Conservation (phyloP, 2,888 invertebrate genomes). For the Cephus spinipes region DNA sequence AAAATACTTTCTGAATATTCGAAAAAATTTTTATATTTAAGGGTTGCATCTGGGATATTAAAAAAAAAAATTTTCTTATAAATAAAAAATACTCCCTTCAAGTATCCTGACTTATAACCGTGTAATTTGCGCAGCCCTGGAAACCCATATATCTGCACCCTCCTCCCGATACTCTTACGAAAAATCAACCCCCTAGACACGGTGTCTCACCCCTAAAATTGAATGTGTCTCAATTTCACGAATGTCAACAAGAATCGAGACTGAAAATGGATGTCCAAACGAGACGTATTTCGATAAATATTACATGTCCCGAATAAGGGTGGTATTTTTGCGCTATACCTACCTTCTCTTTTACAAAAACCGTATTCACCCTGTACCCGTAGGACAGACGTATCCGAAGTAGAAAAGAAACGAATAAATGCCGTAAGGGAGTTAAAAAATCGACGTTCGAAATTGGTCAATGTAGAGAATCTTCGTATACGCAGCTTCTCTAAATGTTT, state of each 20-base stretch:
- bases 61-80: neutral
- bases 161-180: neutral
- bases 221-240: conserved; percentile 51
- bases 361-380: neutral
- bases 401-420: neutral
- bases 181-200: neutral
- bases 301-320: conserved; percentile 12
- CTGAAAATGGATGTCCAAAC: conserved; percentile 43
- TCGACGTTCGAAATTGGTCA: neutral
- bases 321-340: neutral
- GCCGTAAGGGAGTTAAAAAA: neutral
- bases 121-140: conserved; percentile 17
- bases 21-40: neutral
- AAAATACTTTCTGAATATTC: neutral
- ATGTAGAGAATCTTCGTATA: neutral
- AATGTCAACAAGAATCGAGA: conserved; percentile 52
- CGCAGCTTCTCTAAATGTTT: neutral
- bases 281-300: conserved; percentile 44
- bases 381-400: neutral
- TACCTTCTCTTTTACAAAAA: neutral
- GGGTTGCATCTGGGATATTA: neutral
- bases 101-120: conserved; percentile 20
- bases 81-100: neutral
- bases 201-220: conserved; percentile 31
- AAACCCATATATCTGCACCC: neutral